phyloP scores from a whole-genome alignment of 2,797 vertebrate species.

The Peromyscus aztecus region DNA sequence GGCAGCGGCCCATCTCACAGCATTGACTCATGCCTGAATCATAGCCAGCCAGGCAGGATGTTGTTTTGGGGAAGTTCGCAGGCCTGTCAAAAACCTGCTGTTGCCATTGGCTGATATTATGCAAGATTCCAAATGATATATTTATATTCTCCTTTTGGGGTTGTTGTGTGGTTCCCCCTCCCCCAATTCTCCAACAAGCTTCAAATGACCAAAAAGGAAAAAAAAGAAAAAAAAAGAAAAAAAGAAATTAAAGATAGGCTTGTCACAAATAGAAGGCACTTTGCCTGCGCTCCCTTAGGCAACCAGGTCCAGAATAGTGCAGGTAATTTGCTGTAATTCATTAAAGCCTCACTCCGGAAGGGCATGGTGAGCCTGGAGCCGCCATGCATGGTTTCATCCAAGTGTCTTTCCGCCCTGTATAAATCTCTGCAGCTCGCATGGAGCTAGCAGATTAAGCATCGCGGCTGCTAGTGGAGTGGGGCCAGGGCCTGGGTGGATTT shows the following conservation, averaged over 20 bases:
- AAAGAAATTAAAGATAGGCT: neutral
- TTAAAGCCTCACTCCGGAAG: neutral
- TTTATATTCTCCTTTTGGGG: slow-evolving; percentile 86
- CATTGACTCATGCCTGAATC: slow-evolving; percentile 90
- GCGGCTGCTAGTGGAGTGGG: neutral
- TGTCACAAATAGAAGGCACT: slow-evolving; percentile 78
- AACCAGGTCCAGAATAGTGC: slow-evolving; percentile 64
- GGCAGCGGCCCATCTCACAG: slow-evolving; percentile 85
- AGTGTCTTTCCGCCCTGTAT: neutral
- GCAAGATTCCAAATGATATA: slow-evolving; percentile 89
- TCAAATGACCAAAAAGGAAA: slow-evolving; percentile 71
- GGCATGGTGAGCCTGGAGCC: neutral
- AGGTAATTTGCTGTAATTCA: slow-evolving; percentile 64
- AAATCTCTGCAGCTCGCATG: slow-evolving; percentile 14
- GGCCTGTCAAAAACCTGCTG: slow-evolving; percentile 90
- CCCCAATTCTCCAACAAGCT: slow-evolving; percentile 68
- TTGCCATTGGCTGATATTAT: slow-evolving; percentile 89
- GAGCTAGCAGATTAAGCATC: neutral
- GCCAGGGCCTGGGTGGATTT: slow-evolving; percentile 1
- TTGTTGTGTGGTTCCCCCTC: slow-evolving; percentile 52
- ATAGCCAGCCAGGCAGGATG: slow-evolving; percentile 89
- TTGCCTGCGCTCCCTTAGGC: slow-evolving; percentile 71
- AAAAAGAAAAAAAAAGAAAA: neutral
- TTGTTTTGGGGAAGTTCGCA: slow-evolving; percentile 90
- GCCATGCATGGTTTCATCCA: accelerated